phyloP scores from a whole-genome alignment of 2,888 invertebrate genomes.

The Megamerina dolium region DNA sequence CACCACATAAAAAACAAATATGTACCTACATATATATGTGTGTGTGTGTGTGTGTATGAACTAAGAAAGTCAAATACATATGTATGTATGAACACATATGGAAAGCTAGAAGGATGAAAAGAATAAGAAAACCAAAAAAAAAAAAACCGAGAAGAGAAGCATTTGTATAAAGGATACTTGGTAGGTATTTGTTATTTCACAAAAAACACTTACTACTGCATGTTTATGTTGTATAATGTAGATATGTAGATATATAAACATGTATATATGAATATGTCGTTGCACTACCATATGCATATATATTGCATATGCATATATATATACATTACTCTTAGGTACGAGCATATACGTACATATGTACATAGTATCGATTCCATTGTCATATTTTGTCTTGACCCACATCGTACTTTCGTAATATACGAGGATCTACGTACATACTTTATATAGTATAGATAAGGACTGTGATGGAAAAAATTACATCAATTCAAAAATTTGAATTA shows the following conservation, averaged over 20 bases:
- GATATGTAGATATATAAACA: constrained; percentile 12
- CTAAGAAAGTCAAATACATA: no score
- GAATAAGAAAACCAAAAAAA: not conserved
- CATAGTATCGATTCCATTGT: constrained; percentile 1
- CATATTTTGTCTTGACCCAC: constrained; percentile 13
- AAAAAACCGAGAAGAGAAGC: not conserved
- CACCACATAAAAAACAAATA: no score
- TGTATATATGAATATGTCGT: not conserved
- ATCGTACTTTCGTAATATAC: not conserved
- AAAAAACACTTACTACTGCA: no score
- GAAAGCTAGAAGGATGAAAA: not conserved
- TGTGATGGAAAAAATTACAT: no score
- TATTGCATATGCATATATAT: not conserved
- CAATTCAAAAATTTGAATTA: no score
- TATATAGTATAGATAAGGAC: no score
- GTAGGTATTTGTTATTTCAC: no score
- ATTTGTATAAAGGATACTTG: no score
- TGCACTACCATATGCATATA: not conserved
- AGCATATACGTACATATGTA: not conserved
- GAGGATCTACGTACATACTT: no score
- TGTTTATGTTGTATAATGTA: no score
- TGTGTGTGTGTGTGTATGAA: constrained; percentile 7
- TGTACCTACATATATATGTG: constrained; percentile 23
- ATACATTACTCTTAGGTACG: not conserved
- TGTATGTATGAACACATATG: no score